phyloP scores from a whole-genome alignment of 1,140 invertebrate genomes.

The Heliconius eleuchia region DNA sequence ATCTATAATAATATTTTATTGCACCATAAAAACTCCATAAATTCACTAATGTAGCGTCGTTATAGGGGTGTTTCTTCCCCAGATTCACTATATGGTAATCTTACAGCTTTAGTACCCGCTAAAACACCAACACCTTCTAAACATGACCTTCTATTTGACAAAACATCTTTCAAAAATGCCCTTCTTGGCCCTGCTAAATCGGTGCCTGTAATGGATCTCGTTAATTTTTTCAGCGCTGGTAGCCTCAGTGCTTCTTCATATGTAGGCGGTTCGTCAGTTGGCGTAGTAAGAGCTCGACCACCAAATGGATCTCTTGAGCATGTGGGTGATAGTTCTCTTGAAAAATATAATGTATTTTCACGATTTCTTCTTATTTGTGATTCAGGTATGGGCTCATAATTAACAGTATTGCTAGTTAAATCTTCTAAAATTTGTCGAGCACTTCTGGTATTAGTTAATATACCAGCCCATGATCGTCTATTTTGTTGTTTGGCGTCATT shows the following conservation, averaged over 20 bases:
- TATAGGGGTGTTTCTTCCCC: slow-evolving; percentile 75
- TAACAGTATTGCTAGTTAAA: slow-evolving; percentile 56
- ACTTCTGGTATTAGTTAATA: slow-evolving; percentile 64
- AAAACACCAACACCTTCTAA: slow-evolving; percentile 76
- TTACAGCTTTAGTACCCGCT: slow-evolving; percentile 66
- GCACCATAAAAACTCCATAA: slow-evolving; percentile 65
- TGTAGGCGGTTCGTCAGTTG: slow-evolving; percentile 75
- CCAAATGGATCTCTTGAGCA: slow-evolving; percentile 84
- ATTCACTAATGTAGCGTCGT: slow-evolving; percentile 49
- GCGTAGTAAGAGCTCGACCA: slow-evolving; percentile 79
- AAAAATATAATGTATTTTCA: slow-evolving; percentile 81
- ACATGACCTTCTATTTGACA: slow-evolving; percentile 79
- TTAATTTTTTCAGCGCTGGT: slow-evolving; percentile 79
- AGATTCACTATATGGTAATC: slow-evolving; percentile 64
- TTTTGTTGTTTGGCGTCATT: slow-evolving; percentile 70
- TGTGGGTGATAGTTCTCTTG: slow-evolving; percentile 83
- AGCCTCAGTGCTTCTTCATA: slow-evolving; percentile 81
- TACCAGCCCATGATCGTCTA: slow-evolving; percentile 71
- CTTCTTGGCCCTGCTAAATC: slow-evolving; percentile 69
- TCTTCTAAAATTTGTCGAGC: slow-evolving; percentile 73
- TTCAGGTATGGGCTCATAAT: slow-evolving; percentile 67
- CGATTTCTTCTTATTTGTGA: slow-evolving; percentile 55
- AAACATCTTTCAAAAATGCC: slow-evolving; percentile 75
- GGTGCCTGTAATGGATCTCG: slow-evolving; percentile 79
- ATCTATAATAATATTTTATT: slow-evolving; percentile 61